phyloP scores from a whole-genome alignment of 1,140 invertebrate species.

The Ceratina japonica region DNA sequence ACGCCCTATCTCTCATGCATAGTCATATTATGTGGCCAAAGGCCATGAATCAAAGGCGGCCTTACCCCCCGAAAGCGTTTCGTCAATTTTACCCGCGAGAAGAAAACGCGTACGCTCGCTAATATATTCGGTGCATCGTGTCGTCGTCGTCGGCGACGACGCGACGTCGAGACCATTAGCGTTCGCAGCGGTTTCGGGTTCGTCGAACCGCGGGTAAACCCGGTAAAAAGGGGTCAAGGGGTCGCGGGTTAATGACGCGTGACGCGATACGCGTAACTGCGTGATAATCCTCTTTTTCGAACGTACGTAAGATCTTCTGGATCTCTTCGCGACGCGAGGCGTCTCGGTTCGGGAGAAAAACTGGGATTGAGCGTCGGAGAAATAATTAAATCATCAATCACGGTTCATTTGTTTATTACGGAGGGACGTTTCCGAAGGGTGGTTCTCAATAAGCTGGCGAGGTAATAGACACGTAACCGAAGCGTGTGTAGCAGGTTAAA shows the following conservation, averaged over 20 bases:
- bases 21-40: slow-evolving; percentile 8
- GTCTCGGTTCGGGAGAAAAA: too few species aligned
- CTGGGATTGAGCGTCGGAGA: too few species aligned
- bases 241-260: slow-evolving; percentile 57
- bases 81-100: slow-evolving; percentile 8
- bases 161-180: slow-evolving; percentile 51
- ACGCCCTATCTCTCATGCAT: slow-evolving; percentile 7
- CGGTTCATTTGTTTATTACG: too few species aligned
- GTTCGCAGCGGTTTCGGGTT: slow-evolving; percentile 55
- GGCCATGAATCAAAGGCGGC: slow-evolving; percentile 18
- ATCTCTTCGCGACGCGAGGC: too few species aligned
- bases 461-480: not conserved
- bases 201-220: slow-evolving; percentile 59
- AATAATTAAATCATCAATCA: too few species aligned
- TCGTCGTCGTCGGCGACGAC: too few species aligned
- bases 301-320: too few species aligned
- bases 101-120: not conserved
- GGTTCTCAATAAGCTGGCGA: not conserved
- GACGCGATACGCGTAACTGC: slow-evolving; percentile 60
- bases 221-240: slow-evolving; percentile 2
- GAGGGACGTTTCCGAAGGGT: too few species aligned
- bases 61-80: slow-evolving; percentile 11
- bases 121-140: slow-evolving; percentile 12
- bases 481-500: not conserved
- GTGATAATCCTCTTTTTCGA: too few species aligned